Base-by-base conservation (phyloP, 2,113 vertebrate genomes). In the Spea bombifrons region DNA sequence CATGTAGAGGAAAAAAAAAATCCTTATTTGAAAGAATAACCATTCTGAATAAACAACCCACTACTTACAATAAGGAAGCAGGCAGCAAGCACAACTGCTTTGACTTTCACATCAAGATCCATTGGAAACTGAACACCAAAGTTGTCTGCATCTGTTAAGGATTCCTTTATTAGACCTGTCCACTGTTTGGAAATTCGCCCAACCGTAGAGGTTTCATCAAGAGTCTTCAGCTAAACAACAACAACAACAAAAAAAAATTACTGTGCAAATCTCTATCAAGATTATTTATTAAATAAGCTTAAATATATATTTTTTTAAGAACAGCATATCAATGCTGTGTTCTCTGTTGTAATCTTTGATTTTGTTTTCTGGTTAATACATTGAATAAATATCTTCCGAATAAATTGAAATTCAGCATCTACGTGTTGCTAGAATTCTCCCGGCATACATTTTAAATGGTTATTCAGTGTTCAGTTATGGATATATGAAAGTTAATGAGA, bases 161-260 rank as follows among this genome's bases (percentile, higher is more conserved):
- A 87, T 72, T 96, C 95, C 72, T 89, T 93, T 48, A 94, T 57
- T 3, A 95, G 83, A 0, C 95, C 95, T 0, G 90, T 92, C 95
- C 95, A 97, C 87, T 96, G 94, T 82, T 96, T 96, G 84, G 91
- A 94, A 87, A 97, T 95, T 55, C 91, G 91, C 3, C 95, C 95
- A 8, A 96, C 91, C 0, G 86, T 57, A 0, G 87, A 69, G 0
- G 82, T 86, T 0, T 90, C 86, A 7, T 94, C 90, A 12, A 86
- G 90, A 0, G 88, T 84, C 78, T 90, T 96, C 71, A 96, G 89
- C 95, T 97, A 83, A 9, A 7, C 1, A 15, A 47, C 46, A n/a
- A 57, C 30, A 66, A 44, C 43, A 57, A 55, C 3, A 55, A 8
- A 72, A 16, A n/a, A 16, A 7, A 44, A 44, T 47, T 9, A n/a